phyloP scores from a whole-genome alignment of 2,113 vertebrate species.

The Phalacrocorax brasilianus region DNA sequence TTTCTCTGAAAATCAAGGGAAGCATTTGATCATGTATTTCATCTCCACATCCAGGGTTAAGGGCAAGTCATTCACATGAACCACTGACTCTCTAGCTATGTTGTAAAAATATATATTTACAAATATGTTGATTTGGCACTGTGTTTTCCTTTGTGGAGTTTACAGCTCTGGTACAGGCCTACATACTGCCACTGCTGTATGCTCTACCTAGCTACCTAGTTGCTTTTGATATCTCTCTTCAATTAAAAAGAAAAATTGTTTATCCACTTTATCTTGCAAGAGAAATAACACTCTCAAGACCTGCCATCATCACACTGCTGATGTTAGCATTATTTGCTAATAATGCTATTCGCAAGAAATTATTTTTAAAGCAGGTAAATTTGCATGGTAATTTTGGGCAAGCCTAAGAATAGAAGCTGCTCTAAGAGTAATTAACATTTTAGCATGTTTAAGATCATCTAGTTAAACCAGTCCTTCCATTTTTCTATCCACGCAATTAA shows the following conservation, averaged over 20 bases:
- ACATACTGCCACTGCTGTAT: neutral
- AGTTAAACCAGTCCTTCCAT: neutral
- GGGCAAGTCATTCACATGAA: neutral
- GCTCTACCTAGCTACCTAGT: fast-evolving
- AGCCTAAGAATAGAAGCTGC: neutral
- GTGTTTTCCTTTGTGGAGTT: neutral
- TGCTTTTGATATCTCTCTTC: fast-evolving
- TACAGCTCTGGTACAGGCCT: neutral
- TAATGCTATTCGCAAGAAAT: no score
- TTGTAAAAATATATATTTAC: neutral
- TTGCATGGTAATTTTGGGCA: neutral
- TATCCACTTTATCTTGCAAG: neutral
- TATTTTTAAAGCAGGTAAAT: neutral
- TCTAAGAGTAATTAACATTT: neutral
- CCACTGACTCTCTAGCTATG: no score
- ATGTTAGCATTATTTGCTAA: no score
- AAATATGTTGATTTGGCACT: neutral
- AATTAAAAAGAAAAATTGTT: neutral
- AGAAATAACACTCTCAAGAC: neutral
- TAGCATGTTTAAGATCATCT: neutral
- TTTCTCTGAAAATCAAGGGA: neutral
- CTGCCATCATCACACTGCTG: neutral
- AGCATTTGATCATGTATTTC: neutral
- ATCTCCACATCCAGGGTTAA: neutral
- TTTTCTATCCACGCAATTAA: neutral